Percentiles rank a stretch among this genome's conserved stretches.
These are phyloP conservation scores for Archivesica marissinica DNA, from an alignment of 1,140 invertebrate genomes.

Conservation along the genomic window DNA sequence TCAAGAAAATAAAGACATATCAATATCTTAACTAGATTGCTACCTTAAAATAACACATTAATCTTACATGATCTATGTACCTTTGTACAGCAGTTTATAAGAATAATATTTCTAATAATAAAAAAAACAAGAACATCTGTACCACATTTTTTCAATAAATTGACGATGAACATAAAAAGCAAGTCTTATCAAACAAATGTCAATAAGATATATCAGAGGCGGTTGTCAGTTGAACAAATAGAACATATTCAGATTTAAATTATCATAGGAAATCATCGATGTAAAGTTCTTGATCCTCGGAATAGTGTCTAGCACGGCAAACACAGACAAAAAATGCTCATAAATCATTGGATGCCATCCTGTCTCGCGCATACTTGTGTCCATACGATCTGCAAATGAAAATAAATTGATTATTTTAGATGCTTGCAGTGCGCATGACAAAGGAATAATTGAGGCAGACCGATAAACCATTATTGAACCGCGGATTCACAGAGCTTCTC, in stretches of 20 bases:
- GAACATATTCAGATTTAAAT: conserved; percentile 9
- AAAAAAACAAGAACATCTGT: conserved; percentile 5
- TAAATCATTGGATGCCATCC: conserved; percentile 58
- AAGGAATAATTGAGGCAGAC: conserved; percentile 36
- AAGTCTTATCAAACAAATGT: conserved; percentile 18
- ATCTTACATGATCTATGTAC: no score
- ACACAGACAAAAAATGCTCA: neutral
- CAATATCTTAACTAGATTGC: no score
- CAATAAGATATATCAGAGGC: neutral
- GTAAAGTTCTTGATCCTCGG: conserved; percentile 36
- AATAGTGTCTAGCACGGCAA: conserved; percentile 10
- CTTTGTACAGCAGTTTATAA: no score
- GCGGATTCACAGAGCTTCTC: neutral
- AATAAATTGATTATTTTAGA: conserved; percentile 57
- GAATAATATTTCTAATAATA: no score
- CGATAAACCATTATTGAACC: conserved; percentile 29
- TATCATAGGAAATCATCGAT: conserved; percentile 29
- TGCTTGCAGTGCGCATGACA: conserved; percentile 53
- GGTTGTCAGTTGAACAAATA: neutral
- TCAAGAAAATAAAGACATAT: no score
- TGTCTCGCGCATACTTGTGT: conserved; percentile 25
- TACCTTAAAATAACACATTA: no score
- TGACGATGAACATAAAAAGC: conserved; percentile 20
- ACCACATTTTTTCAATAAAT: neutral
- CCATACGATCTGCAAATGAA: conserved; percentile 57